Evolutionary conservation across 2,888 invertebrate species (phyloP).

Genomic region (Habroteleia sp.): DNA sequence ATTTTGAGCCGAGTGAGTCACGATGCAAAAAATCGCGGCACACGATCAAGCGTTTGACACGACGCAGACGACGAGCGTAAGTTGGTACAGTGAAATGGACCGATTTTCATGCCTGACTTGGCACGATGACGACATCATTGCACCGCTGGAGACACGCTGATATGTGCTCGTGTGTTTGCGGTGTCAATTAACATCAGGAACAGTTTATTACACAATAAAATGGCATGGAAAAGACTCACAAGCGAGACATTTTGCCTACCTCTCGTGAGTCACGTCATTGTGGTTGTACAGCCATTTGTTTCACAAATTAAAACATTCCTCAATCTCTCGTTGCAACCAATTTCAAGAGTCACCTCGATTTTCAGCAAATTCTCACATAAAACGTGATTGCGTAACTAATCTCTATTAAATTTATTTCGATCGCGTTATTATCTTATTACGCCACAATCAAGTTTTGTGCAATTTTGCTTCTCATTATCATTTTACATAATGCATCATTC

Average conservation of each 20-base stretch:
- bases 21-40: no score
- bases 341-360: no score
- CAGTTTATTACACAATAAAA: slow-evolving; percentile 42
- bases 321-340: no score
- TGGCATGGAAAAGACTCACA: slow-evolving; percentile 10
- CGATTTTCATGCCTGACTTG: slow-evolving; percentile 51
- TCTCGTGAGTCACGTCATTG: slow-evolving; percentile 12
- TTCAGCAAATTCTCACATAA: no score
- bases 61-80: not conserved
- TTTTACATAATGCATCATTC: no score
- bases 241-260: not conserved
- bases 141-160: slow-evolving; percentile 24
- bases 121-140: slow-evolving; percentile 45
- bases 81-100: slow-evolving; percentile 47
- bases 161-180: slow-evolving; percentile 25
- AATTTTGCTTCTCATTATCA: no score
- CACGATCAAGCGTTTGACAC: not conserved
- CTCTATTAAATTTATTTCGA: no score
- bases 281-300: slow-evolving; percentile 1
- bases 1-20: no score
- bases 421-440: no score
- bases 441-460: no score
- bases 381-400: no score
- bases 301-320: not conserved
- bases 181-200: slow-evolving; percentile 51